Percentiles rank a stretch among this genome's conserved stretches.
These are phyloP conservation scores for Sigmodon hispidus DNA, from an alignment of 2,113 vertebrate species.

Conservation along the genomic window DNA sequence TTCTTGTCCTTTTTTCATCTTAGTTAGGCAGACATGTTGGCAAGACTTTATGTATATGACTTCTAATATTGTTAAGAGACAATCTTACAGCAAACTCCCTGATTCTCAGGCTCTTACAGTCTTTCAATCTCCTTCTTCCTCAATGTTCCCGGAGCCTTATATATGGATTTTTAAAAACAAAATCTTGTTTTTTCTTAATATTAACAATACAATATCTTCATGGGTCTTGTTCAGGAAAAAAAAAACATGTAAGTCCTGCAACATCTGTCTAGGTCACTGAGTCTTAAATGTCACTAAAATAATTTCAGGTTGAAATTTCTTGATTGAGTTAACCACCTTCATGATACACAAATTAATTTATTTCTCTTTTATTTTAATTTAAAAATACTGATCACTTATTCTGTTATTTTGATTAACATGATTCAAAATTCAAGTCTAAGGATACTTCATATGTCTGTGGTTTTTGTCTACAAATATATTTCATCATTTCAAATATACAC, in stretches of 20 bases:
- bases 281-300: slow-evolving; percentile 29
- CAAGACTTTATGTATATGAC: neutral
- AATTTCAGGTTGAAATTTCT: neutral
- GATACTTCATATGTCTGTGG: neutral
- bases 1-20: neutral
- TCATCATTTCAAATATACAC: neutral
- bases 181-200: neutral
- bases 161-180: neutral
- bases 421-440: neutral
- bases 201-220: slow-evolving; percentile 37
- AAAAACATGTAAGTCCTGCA: neutral
- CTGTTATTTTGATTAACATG: neutral
- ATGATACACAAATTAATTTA: neutral
- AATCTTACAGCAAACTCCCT: neutral
- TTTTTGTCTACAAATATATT: neutral
- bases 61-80: neutral
- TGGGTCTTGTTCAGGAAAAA: neutral
- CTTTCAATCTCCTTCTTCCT: neutral
- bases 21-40: neutral
- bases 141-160: neutral
- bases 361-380: slow-evolving; percentile 1
- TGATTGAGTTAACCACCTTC: neutral
- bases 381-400: neutral
- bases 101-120: neutral
- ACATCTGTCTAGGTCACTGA: neutral